phyloP scores from a whole-genome alignment of 2,888 invertebrate genomes.

The Cephus nigrinus region DNA sequence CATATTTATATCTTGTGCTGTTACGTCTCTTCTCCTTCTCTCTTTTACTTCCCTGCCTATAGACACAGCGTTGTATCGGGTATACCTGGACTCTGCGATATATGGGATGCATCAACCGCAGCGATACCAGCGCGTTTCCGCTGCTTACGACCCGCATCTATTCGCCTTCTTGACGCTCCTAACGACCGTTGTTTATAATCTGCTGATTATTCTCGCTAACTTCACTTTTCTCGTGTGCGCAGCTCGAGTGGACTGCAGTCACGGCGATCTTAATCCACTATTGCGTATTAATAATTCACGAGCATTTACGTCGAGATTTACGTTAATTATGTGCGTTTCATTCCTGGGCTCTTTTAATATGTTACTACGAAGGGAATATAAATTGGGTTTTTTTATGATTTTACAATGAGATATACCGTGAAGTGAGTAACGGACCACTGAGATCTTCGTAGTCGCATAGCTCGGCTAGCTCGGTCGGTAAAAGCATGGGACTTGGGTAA shows the following conservation, averaged over 20 bases:
- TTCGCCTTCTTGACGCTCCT: neutral
- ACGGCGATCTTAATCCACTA: too few relatives aligned
- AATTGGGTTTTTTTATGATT: too few relatives aligned
- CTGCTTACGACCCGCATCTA: neutral
- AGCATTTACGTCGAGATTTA: too few relatives aligned
- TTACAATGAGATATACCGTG: too few relatives aligned
- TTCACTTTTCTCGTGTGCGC: neutral
- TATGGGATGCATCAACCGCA: neutral
- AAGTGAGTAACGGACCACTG: too few relatives aligned
- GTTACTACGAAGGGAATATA: too few relatives aligned
- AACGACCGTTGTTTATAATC: neutral
- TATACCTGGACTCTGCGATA: neutral
- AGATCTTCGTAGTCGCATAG: too few relatives aligned
- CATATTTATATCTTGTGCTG: neutral
- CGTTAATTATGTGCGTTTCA: too few relatives aligned
- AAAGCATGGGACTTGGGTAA: slow-evolving; percentile 34
- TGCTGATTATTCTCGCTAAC: neutral
- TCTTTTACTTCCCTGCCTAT: neutral
- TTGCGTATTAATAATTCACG: too few relatives aligned
- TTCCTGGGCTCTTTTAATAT: too few relatives aligned
- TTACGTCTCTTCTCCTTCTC: neutral
- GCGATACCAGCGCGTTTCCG: neutral
- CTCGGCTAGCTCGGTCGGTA: slow-evolving; percentile 46
- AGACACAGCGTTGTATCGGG: neutral
- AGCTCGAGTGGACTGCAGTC: neutral